Percentiles rank a stretch among this genome's conserved stretches.
Evolutionary conservation across 2,888 invertebrate genomes (phyloP).

Genomic region (Uloborus plumipes): DNA sequence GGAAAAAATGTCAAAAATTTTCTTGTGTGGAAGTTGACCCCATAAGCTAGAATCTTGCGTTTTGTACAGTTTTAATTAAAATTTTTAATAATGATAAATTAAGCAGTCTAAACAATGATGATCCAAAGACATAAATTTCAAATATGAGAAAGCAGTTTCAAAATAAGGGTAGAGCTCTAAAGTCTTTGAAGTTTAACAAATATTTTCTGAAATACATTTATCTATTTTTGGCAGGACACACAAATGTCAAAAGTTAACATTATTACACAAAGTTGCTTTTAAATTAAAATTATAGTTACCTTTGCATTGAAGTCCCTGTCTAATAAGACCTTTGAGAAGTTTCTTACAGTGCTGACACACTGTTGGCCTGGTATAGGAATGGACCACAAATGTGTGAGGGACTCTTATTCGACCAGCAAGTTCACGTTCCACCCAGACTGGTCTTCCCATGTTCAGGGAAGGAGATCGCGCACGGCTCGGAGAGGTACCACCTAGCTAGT

Average conservation of each 20-base stretch:
- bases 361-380: slow-evolving; percentile 96
- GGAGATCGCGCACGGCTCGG: slow-evolving; percentile 76
- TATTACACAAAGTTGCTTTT: neutral
- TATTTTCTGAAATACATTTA: neutral
- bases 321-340: slow-evolving; percentile 90
- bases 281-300: slow-evolving; percentile 73
- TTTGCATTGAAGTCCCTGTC: slow-evolving; percentile 95
- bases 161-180: too few species aligned
- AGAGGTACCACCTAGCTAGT: slow-evolving; percentile 48
- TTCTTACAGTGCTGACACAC: slow-evolving; percentile 97
- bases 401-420: slow-evolving; percentile 79
- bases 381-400: slow-evolving; percentile 97
- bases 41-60: too few species aligned
- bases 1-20: too few species aligned
- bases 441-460: slow-evolving; percentile 78
- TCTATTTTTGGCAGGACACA: neutral
- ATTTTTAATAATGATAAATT: too few species aligned
- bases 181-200: neutral
- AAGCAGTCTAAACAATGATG: too few species aligned
- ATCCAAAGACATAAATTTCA: too few species aligned
- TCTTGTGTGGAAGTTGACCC: too few species aligned
- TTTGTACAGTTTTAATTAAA: too few species aligned
- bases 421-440: slow-evolving; percentile 81
- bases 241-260: neutral
- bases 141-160: too few species aligned